phyloP scores from a whole-genome alignment of 2,113 vertebrate species.

The Lophotis ruficrista region DNA sequence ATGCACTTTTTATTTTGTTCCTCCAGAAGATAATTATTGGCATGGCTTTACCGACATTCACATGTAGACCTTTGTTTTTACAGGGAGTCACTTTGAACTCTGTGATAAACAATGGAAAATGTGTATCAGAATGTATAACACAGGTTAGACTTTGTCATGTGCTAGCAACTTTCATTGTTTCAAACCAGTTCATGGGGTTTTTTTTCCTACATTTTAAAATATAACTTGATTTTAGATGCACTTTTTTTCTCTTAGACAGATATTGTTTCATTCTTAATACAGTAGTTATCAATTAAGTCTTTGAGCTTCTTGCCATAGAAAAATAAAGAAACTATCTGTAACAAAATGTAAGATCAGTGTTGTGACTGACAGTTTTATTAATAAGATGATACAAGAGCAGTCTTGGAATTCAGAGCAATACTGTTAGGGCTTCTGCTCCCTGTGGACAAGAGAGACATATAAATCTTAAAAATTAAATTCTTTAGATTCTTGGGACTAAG shows the following conservation, averaged over 20 bases:
- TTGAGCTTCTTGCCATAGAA: neutral
- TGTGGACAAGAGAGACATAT: neutral
- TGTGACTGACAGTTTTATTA: conserved; percentile 5
- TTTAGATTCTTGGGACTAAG: conserved; percentile 45
- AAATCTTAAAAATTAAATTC: conserved; percentile 61
- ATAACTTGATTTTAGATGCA: neutral
- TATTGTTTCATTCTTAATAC: neutral
- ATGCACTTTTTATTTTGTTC: neutral
- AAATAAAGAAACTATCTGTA: neutral
- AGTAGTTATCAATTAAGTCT: neutral
- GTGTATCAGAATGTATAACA: neutral
- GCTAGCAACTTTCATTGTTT: neutral
- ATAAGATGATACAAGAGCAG: neutral
- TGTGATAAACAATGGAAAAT: neutral
- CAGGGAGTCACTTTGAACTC: neutral
- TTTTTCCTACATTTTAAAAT: neutral
- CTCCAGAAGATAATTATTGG: neutral
- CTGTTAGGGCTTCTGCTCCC: conserved; percentile 29
- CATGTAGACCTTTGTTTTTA: neutral
- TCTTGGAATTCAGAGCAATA: neutral
- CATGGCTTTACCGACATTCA: neutral
- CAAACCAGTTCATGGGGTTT: neutral
- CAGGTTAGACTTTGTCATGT: neutral
- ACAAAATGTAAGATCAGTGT: neutral
- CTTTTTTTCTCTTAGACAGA: neutral